Conservation (phyloP, 2,888 invertebrate species). For the Phytoseiulus persimilis region DNA sequence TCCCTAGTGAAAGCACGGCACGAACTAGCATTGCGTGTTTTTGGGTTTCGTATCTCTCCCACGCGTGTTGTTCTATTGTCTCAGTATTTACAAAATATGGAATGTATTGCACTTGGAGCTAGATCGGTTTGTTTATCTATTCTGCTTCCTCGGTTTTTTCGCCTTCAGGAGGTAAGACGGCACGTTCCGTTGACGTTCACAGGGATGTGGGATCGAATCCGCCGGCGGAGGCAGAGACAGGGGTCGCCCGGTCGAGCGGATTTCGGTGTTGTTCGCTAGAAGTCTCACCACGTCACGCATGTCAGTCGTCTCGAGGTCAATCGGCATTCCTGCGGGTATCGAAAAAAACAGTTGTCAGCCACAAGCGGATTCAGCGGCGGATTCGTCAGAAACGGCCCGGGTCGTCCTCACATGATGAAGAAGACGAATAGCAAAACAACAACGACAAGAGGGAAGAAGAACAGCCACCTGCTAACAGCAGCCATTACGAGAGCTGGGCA, state of each 20-base stretch:
- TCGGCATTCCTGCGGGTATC: slow-evolving; percentile 26
- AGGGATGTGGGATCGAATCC: slow-evolving; percentile 22
- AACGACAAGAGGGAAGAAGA: neutral
- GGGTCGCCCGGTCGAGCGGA: neutral
- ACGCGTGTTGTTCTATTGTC: neutral
- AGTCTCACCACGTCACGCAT: slow-evolving; percentile 34
- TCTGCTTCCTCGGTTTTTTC: neutral
- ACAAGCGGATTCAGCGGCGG: neutral
- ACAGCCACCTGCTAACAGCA: neutral
- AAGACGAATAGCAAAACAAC: neutral
- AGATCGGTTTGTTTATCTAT: neutral
- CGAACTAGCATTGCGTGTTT: neutral
- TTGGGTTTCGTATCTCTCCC: neutral
- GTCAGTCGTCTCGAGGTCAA: slow-evolving; percentile 33
- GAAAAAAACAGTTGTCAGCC: neutral
- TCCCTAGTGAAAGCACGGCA: neutral
- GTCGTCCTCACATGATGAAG: too few species aligned
- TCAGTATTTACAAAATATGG: neutral
- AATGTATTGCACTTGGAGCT: slow-evolving; percentile 35
- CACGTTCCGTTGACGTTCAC: slow-evolving; percentile 42
- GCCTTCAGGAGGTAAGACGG: slow-evolving; percentile 42
- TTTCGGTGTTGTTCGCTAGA: slow-evolving; percentile 32
- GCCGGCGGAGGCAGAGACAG: slow-evolving; percentile 24
- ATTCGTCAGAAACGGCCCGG: neutral
- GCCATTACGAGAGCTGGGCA: neutral